phyloP scores from a whole-genome alignment of 2,797 vertebrate species.

The Pipistrellus nathusii region DNA sequence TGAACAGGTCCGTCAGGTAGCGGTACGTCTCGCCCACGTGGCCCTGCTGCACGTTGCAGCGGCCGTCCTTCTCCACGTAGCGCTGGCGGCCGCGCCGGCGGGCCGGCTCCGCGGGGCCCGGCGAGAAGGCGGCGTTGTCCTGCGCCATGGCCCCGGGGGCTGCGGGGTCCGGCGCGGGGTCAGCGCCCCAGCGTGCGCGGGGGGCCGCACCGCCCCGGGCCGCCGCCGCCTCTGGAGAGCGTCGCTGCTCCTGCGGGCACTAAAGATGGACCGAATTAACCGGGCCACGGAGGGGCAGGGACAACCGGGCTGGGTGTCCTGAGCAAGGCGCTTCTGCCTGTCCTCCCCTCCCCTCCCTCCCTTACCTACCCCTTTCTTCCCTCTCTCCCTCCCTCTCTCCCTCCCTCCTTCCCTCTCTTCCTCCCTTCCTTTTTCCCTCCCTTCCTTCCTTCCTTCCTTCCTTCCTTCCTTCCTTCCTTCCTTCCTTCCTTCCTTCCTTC shows the following conservation, averaged over 20 bases:
- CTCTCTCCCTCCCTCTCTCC: too few relatives aligned
- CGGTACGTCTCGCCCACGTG: constrained; percentile 97
- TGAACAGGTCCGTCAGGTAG: constrained; percentile 98
- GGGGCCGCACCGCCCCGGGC: too few relatives aligned
- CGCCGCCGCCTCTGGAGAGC: background rate
- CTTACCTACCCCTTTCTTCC: too few relatives aligned
- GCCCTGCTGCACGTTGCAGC: constrained; percentile 97
- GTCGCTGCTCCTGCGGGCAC: constrained; percentile 49
- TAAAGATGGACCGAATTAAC: background rate
- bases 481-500: too few relatives aligned
- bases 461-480: too few relatives aligned
- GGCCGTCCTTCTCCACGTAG: constrained; percentile 97
- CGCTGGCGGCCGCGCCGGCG: constrained; percentile 90
- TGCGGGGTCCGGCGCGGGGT: background rate
- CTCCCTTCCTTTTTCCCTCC: too few relatives aligned
- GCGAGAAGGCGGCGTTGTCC: constrained; percentile 90
- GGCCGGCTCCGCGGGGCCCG: constrained; percentile 86
- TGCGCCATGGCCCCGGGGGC: constrained; percentile 89
- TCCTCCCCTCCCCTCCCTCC: too few relatives aligned
- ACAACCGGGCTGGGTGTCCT: background rate
- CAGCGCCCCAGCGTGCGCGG: background rate
- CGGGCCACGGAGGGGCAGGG: background rate
- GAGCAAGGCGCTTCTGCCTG: background rate
- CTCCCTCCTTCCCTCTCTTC: too few relatives aligned
- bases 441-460: too few relatives aligned